Conservation (phyloP, 2,113 vertebrate genomes). For the western clawed frog (Xenopus tropicalis) region DNA sequence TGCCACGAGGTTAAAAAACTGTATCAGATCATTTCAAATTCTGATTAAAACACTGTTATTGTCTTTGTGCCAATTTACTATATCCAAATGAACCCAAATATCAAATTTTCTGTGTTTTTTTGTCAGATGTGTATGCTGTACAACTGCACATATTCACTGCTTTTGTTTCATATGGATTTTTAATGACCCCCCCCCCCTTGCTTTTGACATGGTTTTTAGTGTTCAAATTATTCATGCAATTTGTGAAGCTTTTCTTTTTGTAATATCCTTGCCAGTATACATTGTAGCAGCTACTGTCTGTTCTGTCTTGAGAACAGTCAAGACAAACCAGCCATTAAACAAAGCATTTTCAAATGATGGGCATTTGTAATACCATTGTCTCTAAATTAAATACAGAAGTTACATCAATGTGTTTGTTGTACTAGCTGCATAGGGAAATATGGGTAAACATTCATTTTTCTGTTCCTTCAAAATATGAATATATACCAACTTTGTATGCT, state of each 20-base stretch:
- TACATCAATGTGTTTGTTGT: no score
- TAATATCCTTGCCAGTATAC: neutral
- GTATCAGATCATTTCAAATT: no score
- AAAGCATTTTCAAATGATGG: neutral
- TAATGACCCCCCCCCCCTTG: neutral
- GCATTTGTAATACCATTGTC: neutral
- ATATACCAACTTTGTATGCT: no score
- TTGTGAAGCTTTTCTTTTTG: neutral
- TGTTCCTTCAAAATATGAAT: no score
- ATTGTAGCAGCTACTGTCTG: neutral
- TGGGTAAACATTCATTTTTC: no score
- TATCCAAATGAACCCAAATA: neutral
- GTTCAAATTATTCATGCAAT: neutral
- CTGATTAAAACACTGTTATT: neutral
- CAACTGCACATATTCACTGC: neutral
- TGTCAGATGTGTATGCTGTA: neutral
- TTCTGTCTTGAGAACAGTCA: neutral
- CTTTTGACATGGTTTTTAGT: neutral
- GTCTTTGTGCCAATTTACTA: neutral
- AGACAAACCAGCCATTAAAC: neutral
- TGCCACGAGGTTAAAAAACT: no score
- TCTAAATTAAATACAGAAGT: no score
- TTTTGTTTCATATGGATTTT: neutral
- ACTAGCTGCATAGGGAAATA: no score
- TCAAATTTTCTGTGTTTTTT: neutral